Evolutionary conservation across 2,113 vertebrate genomes (phyloP), one percentile per base, ranked within the genome.

Genomic region (Opisthocomus hoazin): DNA sequence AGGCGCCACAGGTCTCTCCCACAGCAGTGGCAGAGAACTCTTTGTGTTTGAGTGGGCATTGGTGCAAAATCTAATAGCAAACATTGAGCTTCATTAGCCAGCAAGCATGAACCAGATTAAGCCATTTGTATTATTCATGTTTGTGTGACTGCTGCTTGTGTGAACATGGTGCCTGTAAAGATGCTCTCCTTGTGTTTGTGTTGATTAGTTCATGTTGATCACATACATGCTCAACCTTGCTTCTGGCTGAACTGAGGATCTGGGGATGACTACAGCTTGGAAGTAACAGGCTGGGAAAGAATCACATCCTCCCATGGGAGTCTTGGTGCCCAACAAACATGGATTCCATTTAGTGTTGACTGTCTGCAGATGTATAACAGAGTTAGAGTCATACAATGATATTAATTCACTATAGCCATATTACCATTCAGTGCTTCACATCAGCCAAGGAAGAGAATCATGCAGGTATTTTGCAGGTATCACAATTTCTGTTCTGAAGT

Each of bases 171-270:
- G 9, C 9, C 17, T 57, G 10, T 51, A 51, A 64, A 11, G 26
- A 11, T 46, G 15, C 19, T 58, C 7, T 54, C 16, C 7, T 34
- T 71, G 7, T 54, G 19, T 50, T 48, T 18, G 8, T 45, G 32
- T 50, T 77, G 39, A 36, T 48, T 37, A 41, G 6, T 29, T 48
- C 1, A 0, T 37, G 16, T 54, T 43, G 29, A 32, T 43, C 12
- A 27, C 12, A 16, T 22, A 3, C 9, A 50, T 0, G 2, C 4
- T n/a, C 41, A 71, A 13, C 7, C 29, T 70, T 64, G 12, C 14
- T 61, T 17, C n/a, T 58, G 26, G 6, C 10, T 53, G 15, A 53
- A 19, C 15, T 45, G 17, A 43, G 20, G 6, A 26, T 15, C 74
- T 75, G 39, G 19, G 30, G 23, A 48, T 9, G 1, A 2, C 11